Evolutionary conservation across 2,888 invertebrate genomes (phyloP), one percentile per base, ranked within the genome.

Genomic region (Abrostola triplasia): DNA sequence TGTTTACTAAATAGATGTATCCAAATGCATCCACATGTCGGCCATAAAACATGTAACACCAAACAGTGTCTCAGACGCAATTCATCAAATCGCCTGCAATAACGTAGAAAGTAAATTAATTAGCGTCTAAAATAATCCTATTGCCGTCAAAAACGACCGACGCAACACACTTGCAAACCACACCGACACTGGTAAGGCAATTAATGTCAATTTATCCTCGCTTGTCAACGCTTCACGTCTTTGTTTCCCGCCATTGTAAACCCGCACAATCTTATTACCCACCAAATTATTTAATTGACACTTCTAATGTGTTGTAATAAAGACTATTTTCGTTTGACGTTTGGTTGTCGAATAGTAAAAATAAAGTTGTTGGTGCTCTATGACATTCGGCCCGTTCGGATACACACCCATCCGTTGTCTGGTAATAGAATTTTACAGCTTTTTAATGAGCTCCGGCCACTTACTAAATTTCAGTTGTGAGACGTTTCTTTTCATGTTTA

Each of bases 121-220:
- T 90, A 90, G 84, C 64, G 70, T 72, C 85, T 76, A 84, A 85
- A 89, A 88, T 88, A 88, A 85, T 84, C 73, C 69, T 71, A 71
- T 76, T 76, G 71, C 68, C 65, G 72, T 77, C 73, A 69, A 83
- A 84, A 85, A 85, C 81, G 72, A 82, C 63, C 61, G 66, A 80
- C 73, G 70, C 81, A 81, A 86, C 86, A 84, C 68, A 78, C 75
- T 76, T 80, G 80, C 85, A 82, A 85, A 86, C 84, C 84, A 77
- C 81, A 77, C 74, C 81, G 82, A 86, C 88, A 88, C 78, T 76
- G 73, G 86, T 86, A 88, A 85, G 86, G 88, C 91, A 91, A 92
- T 93, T 92, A 92, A 91, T 90, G 91, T 92, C 92, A 92, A 92
- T 92, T 89, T 89, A 92, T 92, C 91, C 88, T 88, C 90, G 88